phyloP scores from a whole-genome alignment of 2,888 invertebrate species.

The Tethea ocularis region DNA sequence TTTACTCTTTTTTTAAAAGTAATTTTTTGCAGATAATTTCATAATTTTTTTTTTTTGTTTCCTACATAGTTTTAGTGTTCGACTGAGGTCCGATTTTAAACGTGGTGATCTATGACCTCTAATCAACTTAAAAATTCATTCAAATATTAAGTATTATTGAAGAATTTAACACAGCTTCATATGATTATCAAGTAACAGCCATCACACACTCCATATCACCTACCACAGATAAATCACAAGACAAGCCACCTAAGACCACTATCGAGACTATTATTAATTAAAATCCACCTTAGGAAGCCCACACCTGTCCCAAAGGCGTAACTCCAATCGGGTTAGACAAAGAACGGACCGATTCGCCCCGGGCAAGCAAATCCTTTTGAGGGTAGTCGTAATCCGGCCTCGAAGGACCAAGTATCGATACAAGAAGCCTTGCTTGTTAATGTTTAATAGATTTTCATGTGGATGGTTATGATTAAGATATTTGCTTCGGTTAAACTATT shows the following conservation, averaged over 20 bases:
- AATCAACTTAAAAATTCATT: too few species aligned
- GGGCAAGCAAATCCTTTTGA: conserved; percentile 69
- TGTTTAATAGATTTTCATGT: conserved; percentile 46
- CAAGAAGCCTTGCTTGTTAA: conserved; percentile 47
- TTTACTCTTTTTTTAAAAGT: too few species aligned
- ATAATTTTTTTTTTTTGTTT: too few species aligned
- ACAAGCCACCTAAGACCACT: conserved; percentile 48
- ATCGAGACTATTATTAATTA: conserved; percentile 80
- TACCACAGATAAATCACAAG: conserved; percentile 51
- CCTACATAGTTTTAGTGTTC: too few species aligned
- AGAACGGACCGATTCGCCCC: conserved; percentile 64
- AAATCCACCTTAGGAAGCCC: conserved; percentile 70
- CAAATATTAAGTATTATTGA: too few species aligned
- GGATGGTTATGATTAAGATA: conserved; percentile 36
- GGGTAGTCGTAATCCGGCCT: conserved; percentile 65
- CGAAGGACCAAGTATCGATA: conserved; percentile 71
- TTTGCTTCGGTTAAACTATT: not conserved
- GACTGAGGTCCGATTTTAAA: too few species aligned
- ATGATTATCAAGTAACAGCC: too few species aligned
- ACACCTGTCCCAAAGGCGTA: conserved; percentile 73
- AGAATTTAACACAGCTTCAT: not conserved
- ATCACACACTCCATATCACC: not conserved
- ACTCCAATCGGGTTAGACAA: conserved; percentile 63
- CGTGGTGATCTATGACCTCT: too few species aligned
- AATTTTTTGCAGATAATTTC: too few species aligned